Conservation (phyloP, 1,140 invertebrate genomes). For the Idris sp. region DNA sequence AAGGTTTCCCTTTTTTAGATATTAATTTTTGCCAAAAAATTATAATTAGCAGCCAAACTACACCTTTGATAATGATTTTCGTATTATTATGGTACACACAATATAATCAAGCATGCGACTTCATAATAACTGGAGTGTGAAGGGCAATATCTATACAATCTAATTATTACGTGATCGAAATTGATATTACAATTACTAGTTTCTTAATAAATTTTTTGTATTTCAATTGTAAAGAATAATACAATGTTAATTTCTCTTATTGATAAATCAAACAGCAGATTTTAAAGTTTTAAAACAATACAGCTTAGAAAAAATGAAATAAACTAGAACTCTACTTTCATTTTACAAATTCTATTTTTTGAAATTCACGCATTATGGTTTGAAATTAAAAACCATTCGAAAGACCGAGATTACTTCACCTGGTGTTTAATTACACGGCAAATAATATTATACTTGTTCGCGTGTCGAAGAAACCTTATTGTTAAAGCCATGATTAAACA, state of each 20-base stretch:
- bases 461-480: not conserved
- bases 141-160: slow-evolving; percentile 56
- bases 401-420: slow-evolving; percentile 4
- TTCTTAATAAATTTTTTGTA: slow-evolving; percentile 28
- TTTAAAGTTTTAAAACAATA: no score
- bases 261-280: no score
- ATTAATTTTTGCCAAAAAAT: no score
- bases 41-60: no score
- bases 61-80: slow-evolving; percentile 1
- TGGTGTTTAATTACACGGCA: slow-evolving; percentile 13
- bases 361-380: not conserved
- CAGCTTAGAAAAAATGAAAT: no score
- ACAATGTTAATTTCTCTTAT: no score
- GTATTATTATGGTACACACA: not conserved
- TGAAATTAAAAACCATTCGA: slow-evolving; percentile 6
- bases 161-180: slow-evolving; percentile 57
- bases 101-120: slow-evolving; percentile 46
- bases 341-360: slow-evolving; percentile 5
- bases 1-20: no score
- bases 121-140: slow-evolving; percentile 51
- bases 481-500: no score
- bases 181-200: slow-evolving; percentile 45
- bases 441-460: slow-evolving; percentile 5
- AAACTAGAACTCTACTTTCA: no score
- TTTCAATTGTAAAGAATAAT: no score